These are phyloP conservation scores for Tethea ocularis DNA, from an alignment of 2,888 invertebrate genomes.

Conservation along the genomic window DNA sequence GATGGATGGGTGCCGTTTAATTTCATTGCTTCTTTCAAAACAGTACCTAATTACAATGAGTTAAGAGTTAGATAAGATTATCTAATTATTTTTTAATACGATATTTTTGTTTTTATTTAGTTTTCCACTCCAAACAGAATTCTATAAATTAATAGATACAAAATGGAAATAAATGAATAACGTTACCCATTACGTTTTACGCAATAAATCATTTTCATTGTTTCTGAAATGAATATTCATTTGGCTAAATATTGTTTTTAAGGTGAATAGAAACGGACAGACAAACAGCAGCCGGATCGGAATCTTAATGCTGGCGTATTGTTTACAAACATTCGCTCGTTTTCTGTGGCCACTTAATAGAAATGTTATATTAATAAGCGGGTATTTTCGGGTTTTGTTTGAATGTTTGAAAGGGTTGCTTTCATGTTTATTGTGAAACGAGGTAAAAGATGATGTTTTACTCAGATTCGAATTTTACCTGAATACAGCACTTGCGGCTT, in stretches of 20 bases:
- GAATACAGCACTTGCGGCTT: not conserved
- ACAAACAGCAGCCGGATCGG: conserved; percentile 12
- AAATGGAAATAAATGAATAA: conserved; percentile 20
- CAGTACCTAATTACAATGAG: no score
- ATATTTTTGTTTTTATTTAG: not conserved
- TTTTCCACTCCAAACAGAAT: not conserved
- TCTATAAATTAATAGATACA: conserved; percentile 6
- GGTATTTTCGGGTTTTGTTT: not conserved
- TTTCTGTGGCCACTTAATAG: conserved; percentile 1
- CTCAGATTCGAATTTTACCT: not conserved
- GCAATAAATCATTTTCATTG: conserved; percentile 52
- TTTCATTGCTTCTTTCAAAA: no score
- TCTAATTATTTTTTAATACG: not conserved
- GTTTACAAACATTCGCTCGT: conserved; percentile 11
- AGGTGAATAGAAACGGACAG: conserved; percentile 15
- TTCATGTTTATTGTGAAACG: not conserved
- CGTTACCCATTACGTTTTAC: conserved; percentile 22
- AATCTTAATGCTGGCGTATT: conserved; percentile 32
- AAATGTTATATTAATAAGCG: not conserved
- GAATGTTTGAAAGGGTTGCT: not conserved
- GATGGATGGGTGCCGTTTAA: no score
- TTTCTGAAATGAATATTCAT: conserved; percentile 58
- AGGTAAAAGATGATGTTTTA: not conserved
- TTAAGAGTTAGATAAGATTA: no score
- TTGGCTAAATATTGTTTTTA: conserved; percentile 41